phyloP scores from a whole-genome alignment of 1,140 invertebrate species.

The Dryas iulia region DNA sequence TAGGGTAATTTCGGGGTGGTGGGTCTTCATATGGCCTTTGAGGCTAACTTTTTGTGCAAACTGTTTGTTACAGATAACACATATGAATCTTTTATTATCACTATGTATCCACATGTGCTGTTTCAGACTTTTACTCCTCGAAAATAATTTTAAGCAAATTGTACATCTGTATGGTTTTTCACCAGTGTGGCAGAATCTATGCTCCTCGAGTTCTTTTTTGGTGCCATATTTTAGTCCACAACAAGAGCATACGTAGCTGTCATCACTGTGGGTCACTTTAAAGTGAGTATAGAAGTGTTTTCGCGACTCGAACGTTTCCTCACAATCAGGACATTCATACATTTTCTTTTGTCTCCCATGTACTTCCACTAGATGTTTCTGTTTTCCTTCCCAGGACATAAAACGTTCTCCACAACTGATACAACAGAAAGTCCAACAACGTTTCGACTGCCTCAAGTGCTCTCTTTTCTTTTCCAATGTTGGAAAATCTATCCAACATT shows the following conservation, averaged over 20 bases:
- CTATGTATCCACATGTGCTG: constrained; percentile 78
- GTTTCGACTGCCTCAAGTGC: constrained; percentile 48
- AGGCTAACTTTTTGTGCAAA: constrained; percentile 75
- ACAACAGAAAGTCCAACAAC: constrained; percentile 60
- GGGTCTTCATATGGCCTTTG: constrained; percentile 58
- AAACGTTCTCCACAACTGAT: constrained; percentile 57
- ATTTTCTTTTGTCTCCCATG: constrained; percentile 46
- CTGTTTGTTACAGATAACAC: constrained; percentile 78
- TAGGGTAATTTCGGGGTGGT: constrained; percentile 51
- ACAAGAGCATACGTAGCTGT: constrained; percentile 50
- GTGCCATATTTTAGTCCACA: constrained; percentile 57
- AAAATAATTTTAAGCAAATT: constrained; percentile 74
- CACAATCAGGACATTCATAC: constrained; percentile 60
- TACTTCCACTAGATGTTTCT: constrained; percentile 48
- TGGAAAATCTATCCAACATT: constrained; percentile 59
- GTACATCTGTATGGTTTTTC: constrained; percentile 60
- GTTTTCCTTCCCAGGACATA: constrained; percentile 57
- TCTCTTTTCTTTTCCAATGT: constrained; percentile 46
- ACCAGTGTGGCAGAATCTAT: constrained; percentile 56
- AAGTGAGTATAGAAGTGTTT: constrained; percentile 60
- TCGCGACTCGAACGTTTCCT: constrained; percentile 40
- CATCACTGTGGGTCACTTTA: constrained; percentile 56
- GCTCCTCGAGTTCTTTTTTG: constrained; percentile 52
- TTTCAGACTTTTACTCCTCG: constrained; percentile 74
- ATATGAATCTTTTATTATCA: constrained; percentile 61